Conservation (phyloP, 2,888 invertebrate genomes). For the Noctua fimbriata region DNA sequence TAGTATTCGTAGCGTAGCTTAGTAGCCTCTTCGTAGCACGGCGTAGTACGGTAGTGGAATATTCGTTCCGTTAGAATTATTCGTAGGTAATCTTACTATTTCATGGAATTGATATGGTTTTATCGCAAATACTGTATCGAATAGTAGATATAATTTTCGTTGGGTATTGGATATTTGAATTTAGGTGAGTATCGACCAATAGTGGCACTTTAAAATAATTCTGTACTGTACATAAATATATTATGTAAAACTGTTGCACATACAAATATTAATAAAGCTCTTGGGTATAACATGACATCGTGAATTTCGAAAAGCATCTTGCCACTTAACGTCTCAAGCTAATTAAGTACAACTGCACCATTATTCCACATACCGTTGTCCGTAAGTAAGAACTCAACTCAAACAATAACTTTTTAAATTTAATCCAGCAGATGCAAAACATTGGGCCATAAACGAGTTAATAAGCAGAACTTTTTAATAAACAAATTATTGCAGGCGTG, state of each 20-base stretch:
- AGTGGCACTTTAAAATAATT: background rate
- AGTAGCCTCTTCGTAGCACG: conserved; percentile 36
- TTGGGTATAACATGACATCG: background rate
- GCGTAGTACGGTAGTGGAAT: conserved; percentile 26
- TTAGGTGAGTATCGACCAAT: background rate
- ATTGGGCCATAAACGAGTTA: conserved; percentile 22
- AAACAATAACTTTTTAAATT: conserved; percentile 37
- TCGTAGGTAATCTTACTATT: conserved; percentile 8
- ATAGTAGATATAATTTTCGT: background rate
- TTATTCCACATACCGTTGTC: conserved; percentile 19
- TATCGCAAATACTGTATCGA: conserved; percentile 2
- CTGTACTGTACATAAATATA: background rate
- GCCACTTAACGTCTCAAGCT: background rate
- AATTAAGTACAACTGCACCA: conserved; percentile 49
- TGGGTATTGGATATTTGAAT: background rate
- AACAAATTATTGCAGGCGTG: conserved; percentile 61
- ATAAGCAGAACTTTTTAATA: conserved; percentile 45
- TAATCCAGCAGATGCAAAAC: conserved; percentile 29
- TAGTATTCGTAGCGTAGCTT: conserved; percentile 35
- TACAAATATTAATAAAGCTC: background rate
- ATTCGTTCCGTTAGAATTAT: conserved; percentile 20
- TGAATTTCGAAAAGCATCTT: conserved; percentile 23
- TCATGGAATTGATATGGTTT: conserved; percentile 17
- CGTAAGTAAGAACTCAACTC: conserved; percentile 13
- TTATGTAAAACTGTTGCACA: background rate